Evolutionary conservation across 1,140 invertebrate genomes (phyloP).

Genomic region (Calliphora vicina): DNA sequence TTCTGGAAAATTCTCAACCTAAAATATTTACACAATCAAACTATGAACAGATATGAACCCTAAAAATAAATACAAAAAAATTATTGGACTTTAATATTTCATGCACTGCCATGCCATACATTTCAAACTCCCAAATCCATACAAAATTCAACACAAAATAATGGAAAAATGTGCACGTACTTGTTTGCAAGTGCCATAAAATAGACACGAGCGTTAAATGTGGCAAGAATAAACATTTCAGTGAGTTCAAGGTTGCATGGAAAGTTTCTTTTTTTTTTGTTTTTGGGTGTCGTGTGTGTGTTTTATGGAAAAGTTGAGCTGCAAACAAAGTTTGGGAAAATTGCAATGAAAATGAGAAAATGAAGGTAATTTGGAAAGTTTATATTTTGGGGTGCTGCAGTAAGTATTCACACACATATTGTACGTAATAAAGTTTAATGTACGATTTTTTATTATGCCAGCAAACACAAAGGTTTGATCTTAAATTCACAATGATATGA

Average conservation of each 20-base stretch:
- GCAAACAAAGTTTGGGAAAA: background rate
- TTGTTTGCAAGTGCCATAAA: background rate
- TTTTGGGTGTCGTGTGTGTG: background rate
- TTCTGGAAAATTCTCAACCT: background rate
- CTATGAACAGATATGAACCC: too few relatives aligned
- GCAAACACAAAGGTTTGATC: too few relatives aligned
- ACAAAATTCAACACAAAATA: too few relatives aligned
- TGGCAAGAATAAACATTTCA: too few relatives aligned
- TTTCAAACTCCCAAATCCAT: too few relatives aligned
- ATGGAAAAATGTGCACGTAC: background rate
- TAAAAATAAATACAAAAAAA: too few relatives aligned
- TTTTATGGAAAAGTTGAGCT: background rate
- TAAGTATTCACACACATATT: too few relatives aligned
- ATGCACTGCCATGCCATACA: background rate
- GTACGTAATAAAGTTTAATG: too few relatives aligned
- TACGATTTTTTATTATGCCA: too few relatives aligned
- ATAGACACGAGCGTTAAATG: background rate
- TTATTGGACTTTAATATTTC: background rate
- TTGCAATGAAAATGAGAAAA: background rate
- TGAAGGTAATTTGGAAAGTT: background rate
- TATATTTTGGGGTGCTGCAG: background rate
- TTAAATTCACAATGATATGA: too few relatives aligned
- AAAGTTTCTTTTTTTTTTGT: background rate
- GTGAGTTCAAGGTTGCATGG: background rate
- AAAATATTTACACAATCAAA: too few relatives aligned